Evolutionary conservation across 2,113 vertebrate genomes (phyloP), one percentile per base, ranked within the genome.

Genomic region (Meleagris gallopavo): DNA sequence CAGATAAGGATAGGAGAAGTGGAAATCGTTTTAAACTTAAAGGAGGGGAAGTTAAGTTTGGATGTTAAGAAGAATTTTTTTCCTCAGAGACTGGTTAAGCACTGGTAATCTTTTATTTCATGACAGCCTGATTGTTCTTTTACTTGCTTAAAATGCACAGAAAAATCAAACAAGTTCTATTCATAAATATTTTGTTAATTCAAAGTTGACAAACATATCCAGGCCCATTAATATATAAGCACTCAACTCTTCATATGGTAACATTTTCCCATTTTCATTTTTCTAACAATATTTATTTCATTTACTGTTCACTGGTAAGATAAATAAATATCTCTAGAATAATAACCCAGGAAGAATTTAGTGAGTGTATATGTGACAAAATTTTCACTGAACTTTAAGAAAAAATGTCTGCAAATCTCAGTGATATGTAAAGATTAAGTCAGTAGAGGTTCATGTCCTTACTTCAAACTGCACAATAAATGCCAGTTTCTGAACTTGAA

Each of bases 281-380:
- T 87, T 70, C 40, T 20, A 70, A 34, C 8, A 71, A 9, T 55
- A 70, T 71, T 81, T 71, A 11, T 90, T 12, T 74, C 27, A 79
- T 84, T 71, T 75, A 5, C 2, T 77, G 60, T 91, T 93, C 40
- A 91, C 32, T 4, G 29, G 11, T 15, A 88, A 92, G 86, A 77
- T n/a, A 76, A 94, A 93, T 73, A 86, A 94, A 93, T 79, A 86
- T 74, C 34, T 82, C 21, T 40, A 69, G 32, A 75, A 81, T 32
- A 32, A 46, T 85, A 88, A 83, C 55, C 38, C 17, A 40, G 0
- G 1, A 90, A 25, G 61, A 86, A 6, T 55, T 77, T 62, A 32
- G 9, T 52, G 50, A 14, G 14, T 29, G 50, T 29, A 52, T 29
- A 52, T 52, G 25, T 88, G 80, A 84, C 61, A 65, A 50, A 85